phyloP scores from a whole-genome alignment of 2,113 vertebrate genomes.

The Colius striatus region DNA sequence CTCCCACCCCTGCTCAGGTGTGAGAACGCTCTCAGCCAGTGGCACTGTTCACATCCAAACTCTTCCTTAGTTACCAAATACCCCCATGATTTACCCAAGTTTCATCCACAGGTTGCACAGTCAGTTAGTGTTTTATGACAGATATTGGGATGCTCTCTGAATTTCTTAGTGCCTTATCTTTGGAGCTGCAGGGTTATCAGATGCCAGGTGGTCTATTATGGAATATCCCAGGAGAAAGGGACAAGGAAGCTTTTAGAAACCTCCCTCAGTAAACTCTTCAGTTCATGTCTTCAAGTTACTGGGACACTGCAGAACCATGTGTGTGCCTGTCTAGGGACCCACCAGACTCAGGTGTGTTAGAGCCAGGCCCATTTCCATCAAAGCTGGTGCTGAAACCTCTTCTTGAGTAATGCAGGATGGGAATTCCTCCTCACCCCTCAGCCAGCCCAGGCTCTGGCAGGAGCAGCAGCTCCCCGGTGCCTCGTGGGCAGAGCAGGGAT shows the following conservation, averaged over 20 bases:
- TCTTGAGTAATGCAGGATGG: background rate
- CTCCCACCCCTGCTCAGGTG: background rate
- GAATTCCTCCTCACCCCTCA: background rate
- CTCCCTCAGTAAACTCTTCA: background rate
- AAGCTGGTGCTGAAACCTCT: background rate
- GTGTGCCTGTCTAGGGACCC: background rate
- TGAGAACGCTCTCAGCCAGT: conserved; percentile 11
- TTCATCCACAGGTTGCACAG: background rate
- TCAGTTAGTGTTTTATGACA: background rate
- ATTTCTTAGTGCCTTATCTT: background rate
- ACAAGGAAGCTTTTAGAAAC: background rate
- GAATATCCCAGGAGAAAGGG: background rate
- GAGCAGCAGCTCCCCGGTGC: background rate
- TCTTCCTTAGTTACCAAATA: background rate
- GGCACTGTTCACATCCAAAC: background rate
- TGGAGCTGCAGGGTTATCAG: background rate
- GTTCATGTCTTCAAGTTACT: background rate
- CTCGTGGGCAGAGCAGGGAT: background rate
- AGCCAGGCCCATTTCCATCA: background rate
- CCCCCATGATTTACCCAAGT: background rate
- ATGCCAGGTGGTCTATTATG: background rate
- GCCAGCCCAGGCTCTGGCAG: background rate
- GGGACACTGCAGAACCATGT: background rate
- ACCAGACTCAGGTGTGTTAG: background rate
- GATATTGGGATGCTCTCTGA: background rate